Base-by-base conservation (phyloP, 2,888 invertebrate species). In the Drosophila prolongata region DNA sequence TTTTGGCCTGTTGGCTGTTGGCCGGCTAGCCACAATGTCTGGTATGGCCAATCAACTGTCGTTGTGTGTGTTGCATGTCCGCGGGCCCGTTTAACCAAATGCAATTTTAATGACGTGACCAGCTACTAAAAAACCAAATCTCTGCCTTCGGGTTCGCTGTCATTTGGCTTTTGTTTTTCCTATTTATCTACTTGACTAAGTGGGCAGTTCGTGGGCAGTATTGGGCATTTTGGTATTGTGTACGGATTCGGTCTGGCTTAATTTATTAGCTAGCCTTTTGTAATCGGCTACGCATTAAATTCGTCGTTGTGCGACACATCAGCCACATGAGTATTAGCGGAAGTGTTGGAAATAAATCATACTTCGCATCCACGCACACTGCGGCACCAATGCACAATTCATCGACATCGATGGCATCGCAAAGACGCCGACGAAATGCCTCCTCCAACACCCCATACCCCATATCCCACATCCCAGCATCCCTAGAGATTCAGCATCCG, bases 41-140 rank as follows among this genome's bases (percentile, higher is more conserved):
- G 74, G 80, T 80, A 38, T 62, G 59, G 79, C 54, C 78, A 57
- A 74, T 61, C 65, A 49, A 49, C 13, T 42, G 55, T 55, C 52
- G 60, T 16, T 38, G 50, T 59, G 49, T 55, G 49, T 43, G 70
- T 56, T 58, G 66, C 56, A 44, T 43, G 69, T 54, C 54, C 47
- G 60, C 68, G 54, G 77, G 80, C 75, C 76, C 67, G 77, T 82
- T 84, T 72, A 80, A 62, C 72, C 74, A 80, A 81, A 82, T 85
- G 83, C 83, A 83, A 85, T 83, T 85, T 83, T 83, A 83, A 83
- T 83, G 83, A 79, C 83, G 83, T 79, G 42, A 58, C 50, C 67
- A 47, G 58, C 77, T 80, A 75, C 77, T 70, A 80, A 68, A 77
- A 80, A 59, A 76, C 54, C 67, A 67, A 80, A 79, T 78, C 60